phyloP scores from a whole-genome alignment of 2,797 vertebrate genomes.

The Pipistrellus kuhlii region DNA sequence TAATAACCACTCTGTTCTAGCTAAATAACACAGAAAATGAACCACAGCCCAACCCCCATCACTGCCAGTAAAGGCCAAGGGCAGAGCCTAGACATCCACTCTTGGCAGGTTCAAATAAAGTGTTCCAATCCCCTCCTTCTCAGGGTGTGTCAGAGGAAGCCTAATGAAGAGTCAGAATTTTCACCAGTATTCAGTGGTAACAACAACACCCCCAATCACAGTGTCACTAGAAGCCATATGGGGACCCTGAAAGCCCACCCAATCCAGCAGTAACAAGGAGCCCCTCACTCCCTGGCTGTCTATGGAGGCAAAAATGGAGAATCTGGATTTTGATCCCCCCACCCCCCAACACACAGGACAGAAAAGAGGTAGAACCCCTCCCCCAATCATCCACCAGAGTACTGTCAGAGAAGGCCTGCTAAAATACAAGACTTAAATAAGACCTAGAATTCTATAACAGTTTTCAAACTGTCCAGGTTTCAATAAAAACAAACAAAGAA shows the following conservation, averaged over 20 bases:
- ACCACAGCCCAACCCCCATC: neutral
- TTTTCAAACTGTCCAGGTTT: neutral
- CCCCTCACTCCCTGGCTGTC: neutral
- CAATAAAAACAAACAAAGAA: neutral
- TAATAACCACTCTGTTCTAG: neutral
- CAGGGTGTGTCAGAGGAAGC: neutral
- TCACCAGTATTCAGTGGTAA: neutral
- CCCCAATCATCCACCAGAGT: neutral
- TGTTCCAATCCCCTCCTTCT: neutral
- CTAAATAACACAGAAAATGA: neutral
- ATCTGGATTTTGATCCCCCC: neutral
- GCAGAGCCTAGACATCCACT: neutral
- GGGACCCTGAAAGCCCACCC: neutral
- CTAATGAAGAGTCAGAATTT: neutral
- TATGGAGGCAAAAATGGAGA: neutral
- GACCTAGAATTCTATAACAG: neutral
- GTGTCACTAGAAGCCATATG: neutral
- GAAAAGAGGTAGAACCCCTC: neutral
- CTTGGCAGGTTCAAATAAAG: neutral
- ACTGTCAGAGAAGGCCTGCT: neutral
- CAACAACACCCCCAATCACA: neutral
- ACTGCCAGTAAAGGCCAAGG: neutral
- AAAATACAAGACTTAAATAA: constrained; percentile 16
- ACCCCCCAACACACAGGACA: neutral
- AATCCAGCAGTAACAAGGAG: neutral